phyloP scores from a whole-genome alignment of 1,140 invertebrate species.

The Capitella teleta region DNA sequence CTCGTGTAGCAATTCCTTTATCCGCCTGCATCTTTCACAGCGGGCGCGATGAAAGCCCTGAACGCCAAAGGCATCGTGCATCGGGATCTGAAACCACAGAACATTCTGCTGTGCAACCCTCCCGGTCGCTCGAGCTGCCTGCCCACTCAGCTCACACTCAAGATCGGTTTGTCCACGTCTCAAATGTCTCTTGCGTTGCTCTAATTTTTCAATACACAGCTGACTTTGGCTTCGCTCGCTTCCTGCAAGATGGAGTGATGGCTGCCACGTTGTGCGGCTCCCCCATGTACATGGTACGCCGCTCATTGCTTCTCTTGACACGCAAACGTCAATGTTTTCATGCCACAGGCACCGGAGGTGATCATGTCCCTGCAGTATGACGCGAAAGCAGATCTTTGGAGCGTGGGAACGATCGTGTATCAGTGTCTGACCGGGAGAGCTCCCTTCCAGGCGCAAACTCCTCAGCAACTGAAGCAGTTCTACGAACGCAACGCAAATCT shows the following conservation, averaged over 20 bases:
- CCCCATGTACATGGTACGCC: slow-evolving; percentile 96
- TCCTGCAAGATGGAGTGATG: slow-evolving; percentile 97
- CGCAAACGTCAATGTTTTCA: too few relatives aligned
- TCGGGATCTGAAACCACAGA: slow-evolving; percentile 95
- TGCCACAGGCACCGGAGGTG: slow-evolving; percentile 82
- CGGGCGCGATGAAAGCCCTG: slow-evolving; percentile 90
- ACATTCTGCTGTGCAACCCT: slow-evolving; percentile 77
- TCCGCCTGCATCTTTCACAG: too few relatives aligned
- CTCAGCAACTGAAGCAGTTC: slow-evolving; percentile 92
- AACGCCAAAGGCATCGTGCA: slow-evolving; percentile 96
- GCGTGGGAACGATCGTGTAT: slow-evolving; percentile 95
- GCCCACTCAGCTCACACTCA: slow-evolving; percentile 80
- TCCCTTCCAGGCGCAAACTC: slow-evolving; percentile 94
- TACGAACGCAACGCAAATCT: slow-evolving; percentile 96
- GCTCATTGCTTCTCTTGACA: too few relatives aligned
- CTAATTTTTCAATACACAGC: slow-evolving; percentile 48
- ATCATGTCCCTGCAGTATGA: slow-evolving; percentile 99
- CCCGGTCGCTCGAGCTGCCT: slow-evolving; percentile 62
- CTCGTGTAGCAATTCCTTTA: too few relatives aligned
- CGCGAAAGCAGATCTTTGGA: slow-evolving; percentile 98
- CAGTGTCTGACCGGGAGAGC: slow-evolving; percentile 97
- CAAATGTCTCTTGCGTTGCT: slow-evolving; percentile 1
- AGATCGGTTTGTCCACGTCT: slow-evolving; percentile 62
- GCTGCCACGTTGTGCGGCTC: slow-evolving; percentile 97
- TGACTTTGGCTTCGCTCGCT: slow-evolving; percentile 98